Evolutionary conservation across 2,113 vertebrate species (phyloP).

Genomic region (Rhinopomastus cyanomelas): DNA sequence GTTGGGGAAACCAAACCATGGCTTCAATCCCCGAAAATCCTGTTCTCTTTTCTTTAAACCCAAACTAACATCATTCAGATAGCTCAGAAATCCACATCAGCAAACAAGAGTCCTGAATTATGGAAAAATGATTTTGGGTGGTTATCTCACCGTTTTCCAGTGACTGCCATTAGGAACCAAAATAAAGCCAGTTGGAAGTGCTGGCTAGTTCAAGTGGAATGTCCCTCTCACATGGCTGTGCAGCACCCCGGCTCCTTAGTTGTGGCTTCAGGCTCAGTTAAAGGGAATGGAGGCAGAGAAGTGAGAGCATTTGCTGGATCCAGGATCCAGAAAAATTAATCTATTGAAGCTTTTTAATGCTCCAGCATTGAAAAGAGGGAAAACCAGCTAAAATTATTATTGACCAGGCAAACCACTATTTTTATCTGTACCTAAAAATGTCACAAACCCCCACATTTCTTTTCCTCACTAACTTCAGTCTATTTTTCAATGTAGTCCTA

Average conservation of each 20-base stretch:
- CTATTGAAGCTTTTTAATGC: constrained; percentile 1
- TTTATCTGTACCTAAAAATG: not conserved
- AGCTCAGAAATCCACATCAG: rapidly evolving
- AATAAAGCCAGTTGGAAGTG: not conserved
- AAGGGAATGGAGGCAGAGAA: not conserved
- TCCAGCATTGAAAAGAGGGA: not conserved
- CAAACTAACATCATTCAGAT: not conserved
- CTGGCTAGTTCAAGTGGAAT: not conserved
- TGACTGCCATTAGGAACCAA: not conserved
- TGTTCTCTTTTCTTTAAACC: not conserved
- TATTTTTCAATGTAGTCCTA: constrained; percentile 4
- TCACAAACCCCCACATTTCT: constrained; percentile 18
- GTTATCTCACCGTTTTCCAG: not conserved
- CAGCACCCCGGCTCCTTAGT: not conserved
- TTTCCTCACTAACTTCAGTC: not conserved
- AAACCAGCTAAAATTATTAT: constrained; percentile 39
- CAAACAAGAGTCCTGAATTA: not conserved
- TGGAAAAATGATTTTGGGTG: not conserved
- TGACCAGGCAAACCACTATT: not conserved
- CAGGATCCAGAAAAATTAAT: not conserved
- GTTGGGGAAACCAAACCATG: not conserved
- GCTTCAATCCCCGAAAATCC: not conserved
- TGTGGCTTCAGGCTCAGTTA: not conserved
- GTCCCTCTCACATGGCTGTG: not conserved
- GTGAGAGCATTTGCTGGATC: not conserved